These are phyloP conservation scores for Trogon surrucura DNA, from an alignment of 2,113 vertebrate species.

Conservation along the genomic window DNA sequence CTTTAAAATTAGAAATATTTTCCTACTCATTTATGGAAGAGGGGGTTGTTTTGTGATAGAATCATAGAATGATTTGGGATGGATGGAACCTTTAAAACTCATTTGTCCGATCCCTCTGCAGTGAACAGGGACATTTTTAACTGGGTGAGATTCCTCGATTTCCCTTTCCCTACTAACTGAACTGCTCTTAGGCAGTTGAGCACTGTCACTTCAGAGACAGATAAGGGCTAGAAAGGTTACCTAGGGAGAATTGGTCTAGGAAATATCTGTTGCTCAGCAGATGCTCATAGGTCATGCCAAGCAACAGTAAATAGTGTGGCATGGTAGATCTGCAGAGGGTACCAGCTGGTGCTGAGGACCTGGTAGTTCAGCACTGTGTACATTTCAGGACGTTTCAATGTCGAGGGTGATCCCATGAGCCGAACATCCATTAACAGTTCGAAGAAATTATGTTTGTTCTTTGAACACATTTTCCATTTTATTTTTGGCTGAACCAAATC, in stretches of 20 bases:
- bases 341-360: not conserved
- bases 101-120: too few species aligned
- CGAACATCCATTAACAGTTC: not conserved
- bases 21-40: not conserved
- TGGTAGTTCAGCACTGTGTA: not conserved
- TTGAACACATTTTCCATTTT: not conserved
- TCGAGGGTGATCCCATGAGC: not conserved
- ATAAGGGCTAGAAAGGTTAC: not conserved
- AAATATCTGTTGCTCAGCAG: not conserved
- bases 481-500: not conserved
- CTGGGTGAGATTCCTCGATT: not conserved
- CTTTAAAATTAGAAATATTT: not conserved
- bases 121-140: too few species aligned
- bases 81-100: too few species aligned
- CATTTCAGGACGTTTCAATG: not conserved
- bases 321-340: not conserved
- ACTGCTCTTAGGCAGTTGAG: not conserved
- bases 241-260: not conserved
- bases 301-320: rapidly evolving
- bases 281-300: not conserved
- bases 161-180: not conserved
- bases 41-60: not conserved
- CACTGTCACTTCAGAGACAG: not conserved
- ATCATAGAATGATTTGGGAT: too few species aligned
- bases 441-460: not conserved